These are phyloP conservation scores for Drosophila vallismaia DNA, from an alignment of 2,888 invertebrate species.

Conservation along the genomic window DNA sequence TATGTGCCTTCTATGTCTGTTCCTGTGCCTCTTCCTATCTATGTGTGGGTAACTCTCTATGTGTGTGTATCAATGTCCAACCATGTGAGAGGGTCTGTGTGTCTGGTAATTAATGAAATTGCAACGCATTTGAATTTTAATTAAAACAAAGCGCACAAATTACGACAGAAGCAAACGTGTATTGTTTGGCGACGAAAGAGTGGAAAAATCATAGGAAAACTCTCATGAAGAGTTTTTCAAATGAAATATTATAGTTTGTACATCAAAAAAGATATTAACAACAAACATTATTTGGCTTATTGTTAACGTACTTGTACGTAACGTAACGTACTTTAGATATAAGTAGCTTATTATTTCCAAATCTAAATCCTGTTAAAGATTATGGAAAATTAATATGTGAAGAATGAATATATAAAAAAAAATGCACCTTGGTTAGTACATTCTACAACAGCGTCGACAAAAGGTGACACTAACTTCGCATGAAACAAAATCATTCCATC, in stretches of 20 bases:
- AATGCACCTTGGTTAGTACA: neutral
- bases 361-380: too few species aligned
- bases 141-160: conserved; percentile 81
- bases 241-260: neutral
- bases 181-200: conserved; percentile 2
- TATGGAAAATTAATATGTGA: too few species aligned
- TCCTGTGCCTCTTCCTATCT: neutral
- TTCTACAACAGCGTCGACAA: neutral
- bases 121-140: conserved; percentile 82
- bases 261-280: too few species aligned
- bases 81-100: conserved; percentile 27
- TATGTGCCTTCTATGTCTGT: conserved; percentile 6
- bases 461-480: too few species aligned
- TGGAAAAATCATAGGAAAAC: conserved; percentile 2
- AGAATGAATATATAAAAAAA: neutral
- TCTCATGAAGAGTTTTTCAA: neutral
- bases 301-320: too few species aligned
- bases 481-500: too few species aligned
- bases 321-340: too few species aligned
- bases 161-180: conserved; percentile 48
- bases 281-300: too few species aligned
- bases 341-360: too few species aligned
- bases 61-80: conserved; percentile 25
- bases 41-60: neutral
- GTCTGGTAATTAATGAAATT: conserved; percentile 81